Conservation (phyloP, 2,888 invertebrate species). For the Dynastes maya region DNA sequence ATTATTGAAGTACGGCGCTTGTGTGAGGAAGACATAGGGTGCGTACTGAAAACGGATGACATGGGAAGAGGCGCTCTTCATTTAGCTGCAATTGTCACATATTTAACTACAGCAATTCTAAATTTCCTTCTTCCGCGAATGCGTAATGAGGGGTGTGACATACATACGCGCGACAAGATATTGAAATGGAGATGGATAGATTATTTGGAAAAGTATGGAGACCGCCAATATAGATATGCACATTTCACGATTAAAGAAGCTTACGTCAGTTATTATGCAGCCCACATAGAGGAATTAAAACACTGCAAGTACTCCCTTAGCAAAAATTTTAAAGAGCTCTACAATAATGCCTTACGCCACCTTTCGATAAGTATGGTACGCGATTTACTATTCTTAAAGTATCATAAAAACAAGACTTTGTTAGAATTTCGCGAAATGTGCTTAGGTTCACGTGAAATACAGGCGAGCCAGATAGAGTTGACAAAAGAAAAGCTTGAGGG, state of each 20-base stretch:
- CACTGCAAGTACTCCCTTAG: too few species aligned
- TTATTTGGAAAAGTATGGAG: background rate
- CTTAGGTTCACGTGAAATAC: too few species aligned
- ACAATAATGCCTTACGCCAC: background rate
- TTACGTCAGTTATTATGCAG: background rate
- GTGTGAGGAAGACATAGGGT: background rate
- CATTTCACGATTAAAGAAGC: background rate
- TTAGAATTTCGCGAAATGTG: background rate
- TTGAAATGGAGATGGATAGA: background rate
- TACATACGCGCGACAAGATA: background rate
- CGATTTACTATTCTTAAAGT: background rate
- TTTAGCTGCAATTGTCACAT: background rate
- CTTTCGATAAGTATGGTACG: background rate
- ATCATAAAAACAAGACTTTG: background rate
- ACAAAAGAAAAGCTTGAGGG: background rate
- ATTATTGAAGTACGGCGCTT: background rate
- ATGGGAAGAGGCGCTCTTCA: background rate
- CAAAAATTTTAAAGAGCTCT: too few species aligned
- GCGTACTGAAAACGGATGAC: background rate
- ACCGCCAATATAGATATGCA: too few species aligned
- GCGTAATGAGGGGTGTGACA: background rate
- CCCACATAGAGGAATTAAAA: background rate
- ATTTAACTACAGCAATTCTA: background rate
- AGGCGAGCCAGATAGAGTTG: background rate
- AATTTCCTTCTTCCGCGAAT: background rate